Conservation (phyloP, 2,797 vertebrate species). For the Poeciliopsis infans region DNA sequence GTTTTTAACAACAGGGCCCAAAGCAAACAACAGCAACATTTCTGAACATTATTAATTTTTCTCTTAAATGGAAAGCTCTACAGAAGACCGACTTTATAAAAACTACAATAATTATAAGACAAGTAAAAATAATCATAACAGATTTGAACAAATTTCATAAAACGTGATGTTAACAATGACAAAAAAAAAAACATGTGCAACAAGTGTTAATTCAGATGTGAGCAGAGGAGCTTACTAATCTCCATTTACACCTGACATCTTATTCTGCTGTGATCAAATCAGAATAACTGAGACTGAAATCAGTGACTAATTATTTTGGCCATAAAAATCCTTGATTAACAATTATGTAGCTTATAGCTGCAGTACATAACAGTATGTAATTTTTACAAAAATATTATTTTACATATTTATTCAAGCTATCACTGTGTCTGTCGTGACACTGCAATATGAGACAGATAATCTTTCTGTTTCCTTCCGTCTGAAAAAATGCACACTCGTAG, state of each 20-base stretch:
- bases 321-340: too few species aligned
- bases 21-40: slow-evolving; percentile 5
- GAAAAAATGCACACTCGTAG: too few species aligned
- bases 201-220: background rate
- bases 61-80: background rate
- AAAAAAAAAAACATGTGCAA: background rate
- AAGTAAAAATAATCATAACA: background rate
- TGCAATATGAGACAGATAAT: too few species aligned
- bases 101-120: background rate
- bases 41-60: background rate
- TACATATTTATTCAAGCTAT: too few species aligned
- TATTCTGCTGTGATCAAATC: background rate
- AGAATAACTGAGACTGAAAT: background rate
- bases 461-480: too few species aligned
- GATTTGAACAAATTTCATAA: background rate
- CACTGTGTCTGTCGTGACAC: too few species aligned
- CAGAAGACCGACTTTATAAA: background rate
- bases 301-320: too few species aligned
- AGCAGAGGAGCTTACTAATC: background rate
- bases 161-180: background rate
- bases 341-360: too few species aligned
- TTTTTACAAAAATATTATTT: too few species aligned
- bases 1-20: slow-evolving; percentile 20
- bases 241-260: background rate
- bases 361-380: too few species aligned